Conservation (phyloP, 2,888 invertebrate species). For the Acrobasis suavella region DNA sequence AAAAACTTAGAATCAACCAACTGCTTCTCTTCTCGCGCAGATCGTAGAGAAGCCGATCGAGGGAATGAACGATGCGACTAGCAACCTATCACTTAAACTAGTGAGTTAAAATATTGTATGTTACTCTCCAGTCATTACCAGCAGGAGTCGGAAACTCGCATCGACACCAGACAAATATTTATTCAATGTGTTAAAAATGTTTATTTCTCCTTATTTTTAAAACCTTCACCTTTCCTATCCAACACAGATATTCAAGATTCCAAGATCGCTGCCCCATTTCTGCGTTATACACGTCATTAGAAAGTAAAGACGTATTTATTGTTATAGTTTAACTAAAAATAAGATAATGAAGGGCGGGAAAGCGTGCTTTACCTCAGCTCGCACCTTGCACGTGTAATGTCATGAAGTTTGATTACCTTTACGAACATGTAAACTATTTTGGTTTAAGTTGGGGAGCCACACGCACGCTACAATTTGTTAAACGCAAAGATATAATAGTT, state of each 20-base stretch:
- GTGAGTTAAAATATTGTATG: no score
- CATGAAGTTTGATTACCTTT: constrained; percentile 69
- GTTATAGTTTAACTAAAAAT: constrained; percentile 63
- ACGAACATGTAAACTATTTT: constrained; percentile 60
- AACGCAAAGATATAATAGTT: background rate
- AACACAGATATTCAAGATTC: constrained; percentile 9
- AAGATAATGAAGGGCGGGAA: constrained; percentile 64
- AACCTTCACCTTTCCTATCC: constrained; percentile 21
- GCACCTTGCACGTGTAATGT: constrained; percentile 76
- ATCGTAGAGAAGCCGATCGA: no score
- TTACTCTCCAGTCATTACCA: background rate
- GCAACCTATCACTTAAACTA: no score
- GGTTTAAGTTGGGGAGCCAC: constrained; percentile 48
- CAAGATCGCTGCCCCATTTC: constrained; percentile 30
- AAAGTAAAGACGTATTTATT: constrained; percentile 60
- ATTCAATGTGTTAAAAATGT: constrained; percentile 16
- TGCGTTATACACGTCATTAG: constrained; percentile 51
- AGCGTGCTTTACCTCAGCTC: constrained; percentile 65
- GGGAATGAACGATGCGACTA: no score
- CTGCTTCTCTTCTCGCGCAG: no score
- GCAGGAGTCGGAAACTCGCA: constrained; percentile 9
- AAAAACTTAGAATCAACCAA: no score
- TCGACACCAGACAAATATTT: constrained; percentile 16
- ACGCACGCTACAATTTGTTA: constrained; percentile 33
- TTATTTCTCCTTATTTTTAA: constrained; percentile 21